Evolutionary conservation across 2,113 vertebrate genomes (phyloP), one percentile per base, ranked within the genome.

Genomic region (Mormyrus lacerda): DNA sequence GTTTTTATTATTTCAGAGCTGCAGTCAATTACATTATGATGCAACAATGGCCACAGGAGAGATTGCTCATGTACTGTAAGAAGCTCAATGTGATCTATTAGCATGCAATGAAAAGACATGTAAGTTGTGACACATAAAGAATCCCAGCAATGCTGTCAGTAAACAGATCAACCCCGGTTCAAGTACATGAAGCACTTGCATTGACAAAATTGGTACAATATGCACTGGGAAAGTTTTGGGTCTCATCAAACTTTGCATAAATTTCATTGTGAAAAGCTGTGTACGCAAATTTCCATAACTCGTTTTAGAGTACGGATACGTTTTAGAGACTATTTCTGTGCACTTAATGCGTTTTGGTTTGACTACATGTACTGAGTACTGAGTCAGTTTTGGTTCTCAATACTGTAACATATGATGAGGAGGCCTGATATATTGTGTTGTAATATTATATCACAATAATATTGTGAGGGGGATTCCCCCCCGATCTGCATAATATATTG

Each of bases 21-120:
- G 42, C 11, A 11, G 17, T 48, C 47, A n/a, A 17, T 51, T 47
- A 27, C 65, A 42, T 61, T 87, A 85, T 65, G 87, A 90, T 42
- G 53, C 31, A 88, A 88, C n/a, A 82, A 27, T 31, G 39, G 44
- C 87, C 86, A 58, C 82, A 76, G 82, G 61, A 85, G 8, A 83
- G 76, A 35, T 44, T 19, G 11, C 87, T 44, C 47, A 88, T 69
- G 61, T 69, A 48, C 85, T 69, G 61, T 69, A 48, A 69, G 47
- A 35, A 65, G 27, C 76, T 83, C 31, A 39, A 9, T 61, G 19
- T 17, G 90, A 79, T 53, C 42, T 76, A 88, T 90, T 87, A 90
- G 42, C 9, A n/a, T 61, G 89, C 35, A 61, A 6, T 39, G 24
- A 90, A 48, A 91, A 87, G 27, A 73, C 69, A 88, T 79, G 76